A percentile compares a stretch with the other conserved stretches of the same genome.
These are phyloP conservation scores for Linyphia triangularis DNA, from an alignment of 2,888 invertebrate genomes.

Conservation along the genomic window DNA sequence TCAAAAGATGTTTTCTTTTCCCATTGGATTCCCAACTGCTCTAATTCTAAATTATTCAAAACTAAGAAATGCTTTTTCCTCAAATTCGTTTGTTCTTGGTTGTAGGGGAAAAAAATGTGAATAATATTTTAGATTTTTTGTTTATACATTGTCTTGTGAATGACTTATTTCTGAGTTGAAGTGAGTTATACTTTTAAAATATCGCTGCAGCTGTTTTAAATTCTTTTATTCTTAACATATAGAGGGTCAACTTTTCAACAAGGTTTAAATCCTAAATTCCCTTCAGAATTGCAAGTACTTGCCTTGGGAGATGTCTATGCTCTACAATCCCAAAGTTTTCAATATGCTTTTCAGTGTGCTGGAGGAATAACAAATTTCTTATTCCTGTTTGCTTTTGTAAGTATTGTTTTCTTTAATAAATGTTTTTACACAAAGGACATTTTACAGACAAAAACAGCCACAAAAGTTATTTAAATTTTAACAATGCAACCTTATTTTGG, in stretches of 20 bases:
- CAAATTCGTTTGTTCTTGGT: too few relatives aligned
- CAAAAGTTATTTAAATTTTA: not conserved
- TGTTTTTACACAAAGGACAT: too few relatives aligned
- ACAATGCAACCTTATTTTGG: not conserved
- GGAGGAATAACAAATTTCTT: constrained; percentile 59
- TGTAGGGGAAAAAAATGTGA: too few relatives aligned
- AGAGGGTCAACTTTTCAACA: constrained; percentile 30
- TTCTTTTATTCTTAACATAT: not conserved
- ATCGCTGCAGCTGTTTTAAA: too few relatives aligned
- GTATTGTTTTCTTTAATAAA: not conserved
- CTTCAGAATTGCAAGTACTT: constrained; percentile 28
- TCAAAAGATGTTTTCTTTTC: too few relatives aligned
- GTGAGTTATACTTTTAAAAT: too few relatives aligned
- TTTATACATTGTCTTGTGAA: too few relatives aligned
- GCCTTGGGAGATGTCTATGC: constrained; percentile 15
- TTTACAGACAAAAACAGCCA: not conserved
- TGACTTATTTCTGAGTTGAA: too few relatives aligned
- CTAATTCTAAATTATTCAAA: too few relatives aligned
- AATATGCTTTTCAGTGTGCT: constrained; percentile 51
- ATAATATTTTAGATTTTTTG: too few relatives aligned
- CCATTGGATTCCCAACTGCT: too few relatives aligned
- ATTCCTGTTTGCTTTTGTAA: constrained; percentile 69
- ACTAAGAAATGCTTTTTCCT: too few relatives aligned
- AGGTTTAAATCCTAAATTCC: constrained; percentile 32
- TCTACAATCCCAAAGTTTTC: constrained; percentile 24